A percentile compares a stretch with the other conserved stretches of the same genome.
phyloP scores from a whole-genome alignment of 2,888 invertebrate genomes.

The Girardia tigrina region DNA sequence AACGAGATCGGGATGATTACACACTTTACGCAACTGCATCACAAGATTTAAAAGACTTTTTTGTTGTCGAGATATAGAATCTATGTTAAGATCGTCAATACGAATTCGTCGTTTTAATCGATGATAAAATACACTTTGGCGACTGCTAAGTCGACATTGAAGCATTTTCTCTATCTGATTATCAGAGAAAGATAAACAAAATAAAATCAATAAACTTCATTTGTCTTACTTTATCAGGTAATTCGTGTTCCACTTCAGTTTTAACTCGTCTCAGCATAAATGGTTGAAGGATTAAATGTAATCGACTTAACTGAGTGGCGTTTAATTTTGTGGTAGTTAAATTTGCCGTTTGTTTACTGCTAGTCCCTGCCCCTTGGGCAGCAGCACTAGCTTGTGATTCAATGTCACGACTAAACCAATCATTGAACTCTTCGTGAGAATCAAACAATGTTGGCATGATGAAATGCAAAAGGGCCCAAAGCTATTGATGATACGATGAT shows the following conservation, averaged over 20 bases:
- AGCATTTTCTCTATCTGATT: slow-evolving; percentile 58
- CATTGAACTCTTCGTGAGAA: slow-evolving; percentile 87
- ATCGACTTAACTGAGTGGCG: slow-evolving; percentile 75
- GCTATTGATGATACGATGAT: slow-evolving; percentile 40
- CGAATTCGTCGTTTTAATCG: slow-evolving; percentile 87
- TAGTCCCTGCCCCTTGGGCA: not conserved
- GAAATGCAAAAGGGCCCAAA: slow-evolving; percentile 83
- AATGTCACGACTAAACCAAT: slow-evolving; percentile 92
- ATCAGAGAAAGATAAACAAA: slow-evolving; percentile 25
- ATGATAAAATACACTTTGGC: slow-evolving; percentile 71
- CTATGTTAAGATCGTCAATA: slow-evolving; percentile 54
- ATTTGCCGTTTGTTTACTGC: not conserved
- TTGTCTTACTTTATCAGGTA: slow-evolving; percentile 71
- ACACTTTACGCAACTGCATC: slow-evolving; percentile 93
- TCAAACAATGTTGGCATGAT: slow-evolving; percentile 90
- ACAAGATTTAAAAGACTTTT: slow-evolving; percentile 88
- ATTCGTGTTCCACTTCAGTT: slow-evolving; percentile 84
- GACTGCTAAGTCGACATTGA: slow-evolving; percentile 54
- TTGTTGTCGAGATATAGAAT: slow-evolving; percentile 57
- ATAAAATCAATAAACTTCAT: no score
- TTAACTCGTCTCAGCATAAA: slow-evolving; percentile 86
- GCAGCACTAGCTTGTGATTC: slow-evolving; percentile 65
- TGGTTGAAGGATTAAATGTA: slow-evolving; percentile 85
- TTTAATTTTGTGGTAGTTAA: slow-evolving; percentile 52
- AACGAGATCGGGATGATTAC: slow-evolving; percentile 89